A percentile compares a stretch with the other conserved stretches of the same genome.
Evolutionary conservation across 37 sponge, comb jelly and placozoan species (phyloP).

Genomic region (Hormiphora californensis): DNA sequence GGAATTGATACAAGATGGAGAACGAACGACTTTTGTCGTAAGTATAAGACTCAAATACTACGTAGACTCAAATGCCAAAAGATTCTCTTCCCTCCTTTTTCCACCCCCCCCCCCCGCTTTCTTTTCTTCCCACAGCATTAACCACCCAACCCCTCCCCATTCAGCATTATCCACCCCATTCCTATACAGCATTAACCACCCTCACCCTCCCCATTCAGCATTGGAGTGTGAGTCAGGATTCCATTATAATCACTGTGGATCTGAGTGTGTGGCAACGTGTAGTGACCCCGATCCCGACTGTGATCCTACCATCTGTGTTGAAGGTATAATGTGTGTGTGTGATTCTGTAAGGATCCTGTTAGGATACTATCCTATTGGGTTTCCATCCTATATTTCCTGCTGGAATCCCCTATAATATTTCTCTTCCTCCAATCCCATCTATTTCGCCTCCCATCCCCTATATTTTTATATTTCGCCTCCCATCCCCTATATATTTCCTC

Average conservation of each 20-base stretch:
- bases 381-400: neutral
- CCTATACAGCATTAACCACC: neutral
- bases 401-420: neutral
- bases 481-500: neutral
- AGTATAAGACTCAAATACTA: neutral
- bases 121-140: neutral
- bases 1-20: neutral
- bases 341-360: too few relatives aligned
- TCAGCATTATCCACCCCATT: neutral
- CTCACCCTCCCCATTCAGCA: neutral
- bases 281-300: neutral
- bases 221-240: neutral
- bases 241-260: conserved; percentile 8
- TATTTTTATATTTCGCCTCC: neutral
- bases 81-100: neutral
- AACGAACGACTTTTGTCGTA: neutral
- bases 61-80: too few relatives aligned
- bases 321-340: too few relatives aligned
- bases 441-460: neutral
- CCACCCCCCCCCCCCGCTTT: neutral
- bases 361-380: too few relatives aligned
- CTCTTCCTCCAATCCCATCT: neutral
- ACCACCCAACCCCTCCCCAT: neutral
- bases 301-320: neutral
- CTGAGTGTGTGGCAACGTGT: neutral